Base-by-base conservation (phyloP, 1,140 invertebrate genomes). In the Caenorhabditis remanei region DNA sequence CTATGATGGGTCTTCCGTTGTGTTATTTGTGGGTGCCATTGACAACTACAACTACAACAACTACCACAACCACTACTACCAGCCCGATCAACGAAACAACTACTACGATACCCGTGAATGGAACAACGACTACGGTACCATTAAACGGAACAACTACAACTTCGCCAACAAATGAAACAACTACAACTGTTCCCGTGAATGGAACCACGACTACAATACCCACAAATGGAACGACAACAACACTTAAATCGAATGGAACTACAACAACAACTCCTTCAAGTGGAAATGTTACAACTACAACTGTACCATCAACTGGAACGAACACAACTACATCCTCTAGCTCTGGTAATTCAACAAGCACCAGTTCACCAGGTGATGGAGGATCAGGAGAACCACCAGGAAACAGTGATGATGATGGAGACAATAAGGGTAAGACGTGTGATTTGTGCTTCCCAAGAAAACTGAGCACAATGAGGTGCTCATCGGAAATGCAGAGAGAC, bases 11-110 rank as follows among this genome's bases (percentile, higher is more conserved):
- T 46, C 40, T 48, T 65, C 84, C 84, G 4, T 85, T 63, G 40
- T 63, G 55, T 50, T 58, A 63, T 19, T 14, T 63, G 13, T 63
- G 55, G 61, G 43, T 63, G 16, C 82, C 82, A 41, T 21, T 58
- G 14, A 84, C 82, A 43, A 63, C 53, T 84, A 84, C 82, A 43
- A 63, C 53, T 84, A 85, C 84, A 58, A 85, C 83, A 56, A 84
- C 83, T 32, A 84, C 84, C 8, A 65, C 61, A 4, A 56, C 53
- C 11, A 56, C 82, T 16, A 84, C 82, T 16, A 21, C 82, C 19
- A 56, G 19, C 21, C 50, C 82, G 2, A 32, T 53, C 8, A 83
- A 48, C 4, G 71, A 43, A n/a, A 41, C 67, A 16, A 48, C 71
- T n/a, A 79, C 71, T 24, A 83, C 82, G 2, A 24, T 55, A 83